Evolutionary conservation across 2,113 vertebrate genomes (phyloP).

Genomic region (Bungarus multicinctus): DNA sequence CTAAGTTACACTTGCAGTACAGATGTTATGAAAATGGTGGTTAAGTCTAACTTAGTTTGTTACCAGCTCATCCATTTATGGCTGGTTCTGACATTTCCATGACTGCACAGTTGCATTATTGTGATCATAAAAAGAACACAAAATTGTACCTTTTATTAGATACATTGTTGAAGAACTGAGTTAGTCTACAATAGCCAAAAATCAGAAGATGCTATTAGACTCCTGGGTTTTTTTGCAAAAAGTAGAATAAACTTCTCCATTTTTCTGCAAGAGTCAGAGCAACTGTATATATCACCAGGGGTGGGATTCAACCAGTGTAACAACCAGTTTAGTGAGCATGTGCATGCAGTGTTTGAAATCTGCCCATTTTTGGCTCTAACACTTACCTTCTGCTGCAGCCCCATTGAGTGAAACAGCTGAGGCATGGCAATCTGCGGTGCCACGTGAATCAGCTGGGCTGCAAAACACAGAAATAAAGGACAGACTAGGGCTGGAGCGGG

Average conservation of each 20-base stretch:
- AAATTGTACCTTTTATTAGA: background rate
- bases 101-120: background rate
- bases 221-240: background rate
- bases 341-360: too few relatives aligned
- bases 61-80: background rate
- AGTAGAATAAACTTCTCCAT: background rate
- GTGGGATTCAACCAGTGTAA: too few relatives aligned
- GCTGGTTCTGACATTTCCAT: background rate
- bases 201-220: background rate
- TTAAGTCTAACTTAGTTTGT: background rate
- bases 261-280: background rate
- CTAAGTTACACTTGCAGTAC: background rate
- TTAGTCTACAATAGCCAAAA: background rate
- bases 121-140: background rate
- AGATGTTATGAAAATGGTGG: background rate
- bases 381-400: too few relatives aligned
- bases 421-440: too few relatives aligned
- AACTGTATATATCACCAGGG: background rate
- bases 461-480: too few relatives aligned
- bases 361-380: too few relatives aligned
- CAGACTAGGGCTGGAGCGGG: too few relatives aligned
- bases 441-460: too few relatives aligned
- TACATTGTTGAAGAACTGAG: background rate
- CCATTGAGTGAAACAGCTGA: too few relatives aligned
- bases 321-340: too few relatives aligned